A percentile compares a stretch with the other conserved stretches of the same genome.
Conservation (phyloP, 1,140 invertebrate species). For the Tetranychus cinnabarinus region DNA sequence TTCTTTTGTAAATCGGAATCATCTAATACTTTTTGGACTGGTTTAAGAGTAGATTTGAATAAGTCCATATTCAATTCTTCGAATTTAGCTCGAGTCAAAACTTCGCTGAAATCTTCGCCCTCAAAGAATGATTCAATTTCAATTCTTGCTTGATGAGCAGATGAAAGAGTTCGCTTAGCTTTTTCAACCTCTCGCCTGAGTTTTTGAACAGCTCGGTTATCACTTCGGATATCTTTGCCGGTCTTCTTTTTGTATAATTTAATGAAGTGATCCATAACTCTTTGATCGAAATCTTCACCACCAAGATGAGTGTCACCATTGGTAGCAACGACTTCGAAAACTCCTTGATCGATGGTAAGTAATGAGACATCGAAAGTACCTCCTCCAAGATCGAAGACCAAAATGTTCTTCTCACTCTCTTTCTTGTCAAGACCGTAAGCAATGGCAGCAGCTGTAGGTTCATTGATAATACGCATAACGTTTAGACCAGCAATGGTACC, state of each 20-base stretch:
- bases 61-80: slow-evolving; percentile 97
- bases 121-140: slow-evolving; percentile 99
- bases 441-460: slow-evolving; percentile 98
- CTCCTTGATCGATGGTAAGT: slow-evolving; percentile 95
- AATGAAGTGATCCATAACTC: slow-evolving; percentile 96
- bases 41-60: slow-evolving; percentile 92
- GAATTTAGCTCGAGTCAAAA: slow-evolving; percentile 92
- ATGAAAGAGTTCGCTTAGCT: slow-evolving; percentile 82
- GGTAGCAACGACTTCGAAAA: slow-evolving; percentile 71
- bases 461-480: slow-evolving; percentile 98
- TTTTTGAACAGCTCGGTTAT: slow-evolving; percentile 82
- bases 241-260: slow-evolving; percentile 98
- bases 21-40: slow-evolving; percentile 90
- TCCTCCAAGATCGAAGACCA: slow-evolving; percentile 97
- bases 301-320: slow-evolving; percentile 95
- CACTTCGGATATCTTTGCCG: slow-evolving; percentile 87
- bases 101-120: slow-evolving; percentile 36
- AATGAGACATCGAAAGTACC: slow-evolving; percentile 99
- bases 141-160: slow-evolving; percentile 85
- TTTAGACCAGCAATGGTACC: slow-evolving; percentile 58
- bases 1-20: slow-evolving; percentile 98
- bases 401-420: slow-evolving; percentile 93
- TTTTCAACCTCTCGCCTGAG: slow-evolving; percentile 90
- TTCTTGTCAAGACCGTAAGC: slow-evolving; percentile 98
- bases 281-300: slow-evolving; percentile 95